phyloP scores from a whole-genome alignment of 2,113 vertebrate genomes.

The Dicentrarchus labrax region DNA sequence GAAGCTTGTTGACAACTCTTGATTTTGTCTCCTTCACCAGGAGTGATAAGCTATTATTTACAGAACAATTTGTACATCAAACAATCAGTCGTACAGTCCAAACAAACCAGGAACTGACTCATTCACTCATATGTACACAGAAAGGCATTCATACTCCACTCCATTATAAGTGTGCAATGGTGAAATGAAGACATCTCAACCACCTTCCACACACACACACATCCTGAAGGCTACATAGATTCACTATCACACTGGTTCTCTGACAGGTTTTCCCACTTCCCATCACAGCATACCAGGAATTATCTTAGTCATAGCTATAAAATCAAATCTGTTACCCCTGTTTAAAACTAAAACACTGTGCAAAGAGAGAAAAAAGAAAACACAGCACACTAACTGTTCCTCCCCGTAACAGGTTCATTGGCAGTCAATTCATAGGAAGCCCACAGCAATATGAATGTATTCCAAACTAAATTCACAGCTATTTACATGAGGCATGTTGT shows the following conservation, averaged over 20 bases:
- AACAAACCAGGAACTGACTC: conserved; percentile 22
- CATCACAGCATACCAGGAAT: conserved; percentile 47
- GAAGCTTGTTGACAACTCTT: conserved; percentile 40
- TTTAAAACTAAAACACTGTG: conserved; percentile 50
- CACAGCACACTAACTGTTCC: conserved; percentile 45
- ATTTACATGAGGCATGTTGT: conserved; percentile 70
- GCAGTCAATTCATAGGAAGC: conserved; percentile 48
- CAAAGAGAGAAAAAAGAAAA: conserved; percentile 53
- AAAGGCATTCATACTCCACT: conserved; percentile 48
- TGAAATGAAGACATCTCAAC: conserved; percentile 47
- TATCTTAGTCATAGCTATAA: conserved; percentile 35
- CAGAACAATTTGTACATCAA: conserved; percentile 63
- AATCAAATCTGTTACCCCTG: conserved; percentile 25
- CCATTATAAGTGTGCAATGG: conserved; percentile 59
- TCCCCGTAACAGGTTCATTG: conserved; percentile 49
- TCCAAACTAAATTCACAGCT: conserved; percentile 48
- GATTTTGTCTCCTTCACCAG: conserved; percentile 47
- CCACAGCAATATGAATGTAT: conserved; percentile 36
- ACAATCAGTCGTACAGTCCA: conserved; percentile 10
- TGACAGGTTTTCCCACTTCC: conserved; percentile 25
- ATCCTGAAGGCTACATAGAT: conserved; percentile 41
- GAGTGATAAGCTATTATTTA: conserved; percentile 74
- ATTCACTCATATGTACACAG: conserved; percentile 59
- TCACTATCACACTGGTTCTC: conserved; percentile 34
- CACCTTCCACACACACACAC: conserved; percentile 2